These are phyloP conservation scores for Chroicocephalus ridibundus DNA, from an alignment of 2,113 vertebrate genomes.

Conservation along the genomic window DNA sequence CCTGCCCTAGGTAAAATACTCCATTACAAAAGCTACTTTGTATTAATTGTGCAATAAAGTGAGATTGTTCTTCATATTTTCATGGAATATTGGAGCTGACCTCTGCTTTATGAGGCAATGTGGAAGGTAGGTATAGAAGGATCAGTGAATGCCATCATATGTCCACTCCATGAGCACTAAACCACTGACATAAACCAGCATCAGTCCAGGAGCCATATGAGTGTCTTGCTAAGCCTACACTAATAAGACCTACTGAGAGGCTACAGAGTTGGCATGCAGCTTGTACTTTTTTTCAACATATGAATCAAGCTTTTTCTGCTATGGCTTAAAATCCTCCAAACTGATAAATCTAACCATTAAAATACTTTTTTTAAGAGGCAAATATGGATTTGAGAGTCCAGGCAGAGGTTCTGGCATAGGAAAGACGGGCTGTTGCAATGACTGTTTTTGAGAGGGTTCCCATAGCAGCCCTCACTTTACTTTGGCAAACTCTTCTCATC, in stretches of 20 bases:
- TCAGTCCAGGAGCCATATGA: not conserved
- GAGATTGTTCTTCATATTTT: not conserved
- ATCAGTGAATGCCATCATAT: not conserved
- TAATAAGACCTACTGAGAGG: not conserved
- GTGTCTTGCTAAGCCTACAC: not conserved
- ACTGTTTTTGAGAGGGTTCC: not conserved
- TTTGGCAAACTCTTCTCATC: not conserved
- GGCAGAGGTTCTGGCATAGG: not conserved
- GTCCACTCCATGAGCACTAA: not conserved
- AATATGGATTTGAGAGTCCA: not conserved
- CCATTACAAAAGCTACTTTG: not conserved
- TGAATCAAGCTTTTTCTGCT: not conserved
- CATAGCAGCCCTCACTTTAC: not conserved
- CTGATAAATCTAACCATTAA: not conserved
- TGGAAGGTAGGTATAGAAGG: not conserved
- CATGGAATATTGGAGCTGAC: not conserved
- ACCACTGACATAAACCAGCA: not conserved
- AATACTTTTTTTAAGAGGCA: not conserved
- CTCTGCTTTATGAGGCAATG: not conserved
- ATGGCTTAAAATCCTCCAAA: not conserved
- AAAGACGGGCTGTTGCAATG: not conserved
- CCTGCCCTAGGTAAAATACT: not conserved
- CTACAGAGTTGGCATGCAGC: not conserved
- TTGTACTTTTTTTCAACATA: not conserved
- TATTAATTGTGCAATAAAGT: not conserved